These are phyloP conservation scores for Drosophila paramelanica DNA, from an alignment of 2,888 invertebrate species.

Conservation along the genomic window DNA sequence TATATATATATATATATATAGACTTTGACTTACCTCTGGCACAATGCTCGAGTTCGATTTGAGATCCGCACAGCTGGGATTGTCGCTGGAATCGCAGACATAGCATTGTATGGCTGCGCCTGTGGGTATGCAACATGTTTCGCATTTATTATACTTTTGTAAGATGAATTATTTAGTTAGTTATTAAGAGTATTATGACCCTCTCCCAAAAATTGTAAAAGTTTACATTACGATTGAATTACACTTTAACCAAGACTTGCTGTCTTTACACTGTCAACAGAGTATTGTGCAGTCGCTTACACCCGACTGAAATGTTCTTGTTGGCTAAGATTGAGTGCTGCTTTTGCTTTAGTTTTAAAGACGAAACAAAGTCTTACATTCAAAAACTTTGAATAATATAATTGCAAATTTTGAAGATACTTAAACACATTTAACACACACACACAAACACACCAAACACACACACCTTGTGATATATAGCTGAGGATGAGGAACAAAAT, in stretches of 20 bases:
- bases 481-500: constrained; percentile 51
- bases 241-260: not conserved
- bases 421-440: not conserved
- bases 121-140: constrained; percentile 58
- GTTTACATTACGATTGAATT: no score
- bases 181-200: no score
- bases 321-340: not conserved
- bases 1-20: not conserved
- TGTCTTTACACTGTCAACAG: not conserved
- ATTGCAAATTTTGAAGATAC: not conserved
- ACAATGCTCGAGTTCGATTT: constrained; percentile 80
- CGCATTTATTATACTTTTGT: constrained; percentile 1
- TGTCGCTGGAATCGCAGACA: constrained; percentile 86
- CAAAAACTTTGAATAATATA: not conserved
- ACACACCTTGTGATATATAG: constrained; percentile 74
- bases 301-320: not conserved
- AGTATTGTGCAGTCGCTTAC: not conserved
- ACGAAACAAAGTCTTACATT: no score
- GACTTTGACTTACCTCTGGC: constrained; percentile 78
- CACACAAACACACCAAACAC: constrained; percentile 24
- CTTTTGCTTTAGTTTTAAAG: not conserved
- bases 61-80: constrained; percentile 86
- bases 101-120: constrained; percentile 86
- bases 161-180: no score
- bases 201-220: not conserved